Evolutionary conservation across 2,113 vertebrate species (phyloP), one percentile per base, ranked within the genome.

Genomic region (Paralichthys olivaceus): DNA sequence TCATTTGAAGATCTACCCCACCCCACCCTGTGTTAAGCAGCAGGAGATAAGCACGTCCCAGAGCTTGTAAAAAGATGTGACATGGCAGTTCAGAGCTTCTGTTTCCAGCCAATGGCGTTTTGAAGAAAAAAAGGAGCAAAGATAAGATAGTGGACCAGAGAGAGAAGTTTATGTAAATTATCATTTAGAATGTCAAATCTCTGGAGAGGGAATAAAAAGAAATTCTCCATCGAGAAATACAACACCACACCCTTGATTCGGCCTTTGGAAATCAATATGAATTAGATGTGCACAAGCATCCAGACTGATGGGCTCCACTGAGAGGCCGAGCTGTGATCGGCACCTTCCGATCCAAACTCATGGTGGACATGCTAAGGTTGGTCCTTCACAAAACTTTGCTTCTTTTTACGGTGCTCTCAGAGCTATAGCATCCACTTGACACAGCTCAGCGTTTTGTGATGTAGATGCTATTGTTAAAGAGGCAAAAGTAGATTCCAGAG

Each of bases 381-480:
- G n/a, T 0, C 26, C 76, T 70, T 51, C 0, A 84, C 58, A 40
- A 54, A 63, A 70, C 69, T 73, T 49, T 56, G 43, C 58, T 51
- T 71, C 67, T 34, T 79, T 74, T 67, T 54, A 56, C n/a, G 22
- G 53, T 15, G 25, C 58, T 80, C 29, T 54, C 56, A 51, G 67
- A 78, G 29, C 81, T 59, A 5, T 47, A 71, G 74, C n/a, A 61
- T 72, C 89, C 88, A 86, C 82, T 89, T 91, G 76, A 88, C 78
- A 71, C 71, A 78, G 82, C 80, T 59, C 56, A 0, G 81, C 11
- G 15, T 84, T 87, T 62, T 89, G 86, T 84, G 15, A 91, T 91
- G 83, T 89, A 69, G 62, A 80, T 85, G 81, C 91, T 90, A 86
- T 93, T 93, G 91, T 92, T 91, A 82, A 90, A 84, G 84, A 86